Evolutionary conservation across 2,888 invertebrate species (phyloP).

Genomic region (Hesperia comma): DNA sequence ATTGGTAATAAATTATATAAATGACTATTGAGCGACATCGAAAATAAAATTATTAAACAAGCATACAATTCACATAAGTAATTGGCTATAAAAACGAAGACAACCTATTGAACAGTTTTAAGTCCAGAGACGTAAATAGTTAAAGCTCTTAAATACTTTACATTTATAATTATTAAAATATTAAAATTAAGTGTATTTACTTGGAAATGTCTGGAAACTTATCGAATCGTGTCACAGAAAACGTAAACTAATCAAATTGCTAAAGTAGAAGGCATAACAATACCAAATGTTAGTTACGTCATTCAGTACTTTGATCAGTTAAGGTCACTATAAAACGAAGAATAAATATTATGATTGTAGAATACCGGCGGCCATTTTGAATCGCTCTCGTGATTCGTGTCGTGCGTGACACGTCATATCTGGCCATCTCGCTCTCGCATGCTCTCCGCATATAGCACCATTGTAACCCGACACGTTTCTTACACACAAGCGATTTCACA

Average conservation of each 20-base stretch:
- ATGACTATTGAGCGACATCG: constrained; percentile 42
- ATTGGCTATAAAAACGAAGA: constrained; percentile 40
- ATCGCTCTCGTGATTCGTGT: constrained; percentile 81
- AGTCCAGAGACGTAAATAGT: constrained; percentile 52
- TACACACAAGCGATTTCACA: constrained; percentile 83
- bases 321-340: constrained; percentile 81
- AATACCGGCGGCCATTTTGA: constrained; percentile 82
- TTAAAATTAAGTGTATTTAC: constrained; percentile 46
- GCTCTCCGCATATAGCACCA: constrained; percentile 84
- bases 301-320: constrained; percentile 81
- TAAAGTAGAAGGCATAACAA: constrained; percentile 60
- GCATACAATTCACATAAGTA: constrained; percentile 37
- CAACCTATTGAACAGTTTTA: constrained; percentile 42
- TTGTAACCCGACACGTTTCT: constrained; percentile 84
- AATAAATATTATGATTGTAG: constrained; percentile 84
- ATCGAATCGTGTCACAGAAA: constrained; percentile 52
- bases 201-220: constrained; percentile 62
- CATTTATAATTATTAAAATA: constrained; percentile 45
- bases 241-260: constrained; percentile 46
- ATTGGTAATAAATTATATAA: constrained; percentile 36
- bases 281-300: constrained; percentile 74
- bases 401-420: constrained; percentile 79
- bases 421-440: constrained; percentile 76
- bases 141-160: constrained; percentile 66
- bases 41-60: constrained; percentile 30